Evolutionary conservation across 2,797 vertebrate species (phyloP).

Genomic region (Loris lydekkerianus): DNA sequence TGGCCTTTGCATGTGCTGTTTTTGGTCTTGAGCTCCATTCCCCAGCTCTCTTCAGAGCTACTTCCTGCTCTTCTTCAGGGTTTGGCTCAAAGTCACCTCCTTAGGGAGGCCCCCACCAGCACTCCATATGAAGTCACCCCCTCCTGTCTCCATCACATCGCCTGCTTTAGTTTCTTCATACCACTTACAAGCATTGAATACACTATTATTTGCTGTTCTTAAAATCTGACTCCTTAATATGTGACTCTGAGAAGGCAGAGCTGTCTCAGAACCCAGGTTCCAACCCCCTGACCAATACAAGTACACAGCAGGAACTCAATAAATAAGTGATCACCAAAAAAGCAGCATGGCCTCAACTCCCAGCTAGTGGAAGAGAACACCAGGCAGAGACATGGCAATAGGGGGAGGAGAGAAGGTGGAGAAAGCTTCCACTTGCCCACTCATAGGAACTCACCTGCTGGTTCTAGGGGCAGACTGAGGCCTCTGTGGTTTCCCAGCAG

Average conservation of each 20-base stretch:
- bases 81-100: background rate
- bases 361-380: background rate
- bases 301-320: background rate
- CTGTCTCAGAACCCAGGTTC: background rate
- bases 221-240: background rate
- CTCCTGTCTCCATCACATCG: rapidly evolving
- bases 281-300: background rate
- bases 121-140: background rate
- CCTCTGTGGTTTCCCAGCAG: conserved; percentile 59
- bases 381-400: background rate
- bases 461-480: background rate
- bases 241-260: background rate
- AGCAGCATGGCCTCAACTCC: background rate
- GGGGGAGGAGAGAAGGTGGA: background rate
- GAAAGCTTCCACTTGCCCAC: background rate
- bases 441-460: conserved; percentile 65
- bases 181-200: background rate
- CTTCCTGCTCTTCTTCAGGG: background rate
- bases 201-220: background rate
- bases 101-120: too few relatives aligned
- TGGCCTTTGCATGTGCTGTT: background rate
- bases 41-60: background rate
- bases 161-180: background rate
- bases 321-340: background rate
- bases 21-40: rapidly evolving